phyloP scores from a whole-genome alignment of 2,113 vertebrate genomes.

The Tonatia bakeri region DNA sequence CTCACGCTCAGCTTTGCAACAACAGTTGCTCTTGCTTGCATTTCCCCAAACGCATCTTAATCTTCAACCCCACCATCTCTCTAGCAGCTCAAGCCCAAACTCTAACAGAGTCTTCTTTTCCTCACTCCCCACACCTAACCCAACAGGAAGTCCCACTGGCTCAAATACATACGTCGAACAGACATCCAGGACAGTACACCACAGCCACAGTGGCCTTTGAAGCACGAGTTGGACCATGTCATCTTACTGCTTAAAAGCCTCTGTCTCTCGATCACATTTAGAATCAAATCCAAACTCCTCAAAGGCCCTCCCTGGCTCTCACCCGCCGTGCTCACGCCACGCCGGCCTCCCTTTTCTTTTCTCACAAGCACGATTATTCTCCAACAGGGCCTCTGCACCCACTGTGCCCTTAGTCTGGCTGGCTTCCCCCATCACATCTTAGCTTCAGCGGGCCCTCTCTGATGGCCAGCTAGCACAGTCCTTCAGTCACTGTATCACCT shows the following conservation, averaged over 20 bases:
- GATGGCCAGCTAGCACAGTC: background rate
- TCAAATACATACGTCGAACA: accelerated
- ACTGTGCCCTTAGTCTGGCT: background rate
- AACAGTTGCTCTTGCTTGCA: background rate
- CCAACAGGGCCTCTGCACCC: background rate
- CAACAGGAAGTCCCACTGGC: background rate
- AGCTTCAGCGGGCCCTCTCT: background rate
- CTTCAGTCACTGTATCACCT: background rate
- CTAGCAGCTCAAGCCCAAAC: background rate
- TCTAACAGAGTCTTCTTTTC: background rate
- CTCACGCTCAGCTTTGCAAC: background rate
- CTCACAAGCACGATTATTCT: background rate
- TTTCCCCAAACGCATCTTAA: background rate
- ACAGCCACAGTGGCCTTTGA: background rate
- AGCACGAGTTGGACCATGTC: background rate
- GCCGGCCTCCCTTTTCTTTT: background rate
- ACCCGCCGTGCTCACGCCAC: background rate
- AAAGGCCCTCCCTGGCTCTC: background rate
- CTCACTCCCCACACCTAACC: background rate
- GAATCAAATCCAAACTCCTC: background rate
- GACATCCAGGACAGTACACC: background rate
- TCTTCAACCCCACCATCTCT: background rate
- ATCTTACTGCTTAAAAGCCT: background rate
- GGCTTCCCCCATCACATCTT: background rate
- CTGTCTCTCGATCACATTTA: background rate